Conservation (phyloP, 2,113 vertebrate genomes). For the Carassius auratus region DNA sequence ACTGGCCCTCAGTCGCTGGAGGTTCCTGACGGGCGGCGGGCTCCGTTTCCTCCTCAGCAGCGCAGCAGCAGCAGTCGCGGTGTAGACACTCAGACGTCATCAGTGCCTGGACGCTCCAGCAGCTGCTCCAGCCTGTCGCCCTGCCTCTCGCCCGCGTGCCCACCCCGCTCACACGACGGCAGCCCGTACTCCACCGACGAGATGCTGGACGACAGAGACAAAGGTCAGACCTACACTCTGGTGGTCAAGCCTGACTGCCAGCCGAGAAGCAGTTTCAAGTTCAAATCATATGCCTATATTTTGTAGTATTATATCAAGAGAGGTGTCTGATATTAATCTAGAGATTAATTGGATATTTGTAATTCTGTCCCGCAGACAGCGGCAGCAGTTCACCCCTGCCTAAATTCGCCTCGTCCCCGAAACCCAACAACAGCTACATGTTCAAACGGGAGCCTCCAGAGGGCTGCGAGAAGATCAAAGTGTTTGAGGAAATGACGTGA, state of each 20-base stretch:
- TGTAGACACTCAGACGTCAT: conserved; percentile 91
- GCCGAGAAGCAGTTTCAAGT: too few relatives aligned
- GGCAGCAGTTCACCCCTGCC: conserved; percentile 98
- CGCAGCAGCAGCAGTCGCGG: conserved; percentile 88
- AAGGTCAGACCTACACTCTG: conserved; percentile 77
- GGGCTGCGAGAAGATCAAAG: conserved; percentile 99
- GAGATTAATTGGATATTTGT: neutral
- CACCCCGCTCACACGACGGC: conserved; percentile 90
- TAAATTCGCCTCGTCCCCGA: conserved; percentile 98
- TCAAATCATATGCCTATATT: too few relatives aligned
- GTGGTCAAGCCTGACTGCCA: too few relatives aligned
- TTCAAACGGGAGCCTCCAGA: conserved; percentile 99
- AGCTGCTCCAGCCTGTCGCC: conserved; percentile 89
- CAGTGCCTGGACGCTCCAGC: conserved; percentile 84
- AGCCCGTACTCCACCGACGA: conserved; percentile 96
- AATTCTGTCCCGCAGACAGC: conserved; percentile 86
- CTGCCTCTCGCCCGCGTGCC: conserved; percentile 91
- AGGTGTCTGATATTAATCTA: neutral
- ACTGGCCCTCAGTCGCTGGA: conserved; percentile 83
- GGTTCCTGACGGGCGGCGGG: conserved; percentile 92
- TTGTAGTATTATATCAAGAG: neutral
- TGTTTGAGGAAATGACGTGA: conserved; percentile 98
- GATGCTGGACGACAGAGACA: conserved; percentile 90
- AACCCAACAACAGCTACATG: conserved; percentile 99
- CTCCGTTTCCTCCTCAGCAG: conserved; percentile 91